Percentiles rank a stretch among this genome's conserved stretches.
Evolutionary conservation across 1,140 invertebrate genomes (phyloP).

Genomic region (Lanistes nyassanus): DNA sequence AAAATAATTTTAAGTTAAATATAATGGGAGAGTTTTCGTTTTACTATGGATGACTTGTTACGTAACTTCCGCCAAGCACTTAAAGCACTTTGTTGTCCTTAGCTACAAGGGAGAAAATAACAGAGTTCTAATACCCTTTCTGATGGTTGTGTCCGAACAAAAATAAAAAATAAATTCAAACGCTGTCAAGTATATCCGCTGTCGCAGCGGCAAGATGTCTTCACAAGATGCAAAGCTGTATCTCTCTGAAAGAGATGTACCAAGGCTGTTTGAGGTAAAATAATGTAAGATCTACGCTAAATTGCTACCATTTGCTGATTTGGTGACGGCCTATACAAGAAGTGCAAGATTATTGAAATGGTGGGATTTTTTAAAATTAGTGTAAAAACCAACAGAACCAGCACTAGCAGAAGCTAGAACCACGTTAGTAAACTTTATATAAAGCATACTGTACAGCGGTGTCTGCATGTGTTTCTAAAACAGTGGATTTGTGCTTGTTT

Average conservation of each 20-base stretch:
- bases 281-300: no score
- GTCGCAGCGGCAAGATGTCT: slow-evolving; percentile 61
- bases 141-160: slow-evolving; percentile 11
- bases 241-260: slow-evolving; percentile 62
- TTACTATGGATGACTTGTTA: background rate
- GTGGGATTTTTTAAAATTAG: no score
- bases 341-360: no score
- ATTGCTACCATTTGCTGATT: no score
- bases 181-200: slow-evolving; percentile 52
- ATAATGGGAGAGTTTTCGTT: background rate
- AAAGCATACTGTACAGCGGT: background rate
- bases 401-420: no score
- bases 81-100: slow-evolving; percentile 52
- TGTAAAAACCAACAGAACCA: no score
- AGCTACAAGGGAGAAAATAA: slow-evolving; percentile 38
- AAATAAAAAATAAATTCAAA: slow-evolving; percentile 51
- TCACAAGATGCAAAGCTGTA: slow-evolving; percentile 66
- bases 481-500: background rate
- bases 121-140: slow-evolving; percentile 9
- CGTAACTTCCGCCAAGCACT: slow-evolving; percentile 21
- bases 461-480: background rate
- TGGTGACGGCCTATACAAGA: no score
- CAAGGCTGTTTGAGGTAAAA: slow-evolving; percentile 66
- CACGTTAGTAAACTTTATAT: no score
- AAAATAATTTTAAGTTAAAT: background rate